Base-by-base conservation (phyloP, 2,888 invertebrate genomes). In the Mantis religiosa region DNA sequence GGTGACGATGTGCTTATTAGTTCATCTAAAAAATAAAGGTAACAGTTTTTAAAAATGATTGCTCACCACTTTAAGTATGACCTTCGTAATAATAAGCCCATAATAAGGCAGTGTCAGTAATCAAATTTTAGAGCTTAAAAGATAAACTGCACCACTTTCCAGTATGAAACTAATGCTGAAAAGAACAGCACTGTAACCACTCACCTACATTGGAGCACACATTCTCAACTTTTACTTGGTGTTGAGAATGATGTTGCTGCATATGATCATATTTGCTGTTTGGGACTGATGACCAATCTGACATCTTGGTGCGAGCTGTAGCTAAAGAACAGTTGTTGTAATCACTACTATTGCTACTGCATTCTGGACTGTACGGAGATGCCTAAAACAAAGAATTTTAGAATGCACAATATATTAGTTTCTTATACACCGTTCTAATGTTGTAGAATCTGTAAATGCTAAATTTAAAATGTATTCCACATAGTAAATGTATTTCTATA, bases 291-390 rank as follows among this genome's bases (percentile, higher is more conserved):
- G 87, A 83, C 89, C 89, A 89, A 82, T 89, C 89, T n/a, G 90
- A 88, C 15, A 84, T 87, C 71, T 90, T 90, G 71, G 83, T 84
- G 28, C 88, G 90, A 82, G 87, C 34, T 41, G 87, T 41, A 54
- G 89, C 82, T 82, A 89, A 87, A 30, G 90, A 87, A 89, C 90
- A 90, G 71, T 84, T 90, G 84, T 87, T 89, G 83, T 90, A 91
- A 86, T 92, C 94, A 92, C 94, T 94, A 91, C 94, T 94, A 93
- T 94, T 94, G 8, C 94, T 94, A 91, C 94, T 94, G 93, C 94
- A 95, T 91, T 95, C 95, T 1, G 95, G 95, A 90, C 94, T 95
- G 93, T 95, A 95, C 2, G 95, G 94, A 85, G 94, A 94, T 93
- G 94, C 94, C 95, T 95, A 92, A 25, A 91, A 89, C 28, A 85